A percentile compares a stretch with the other conserved stretches of the same genome.
Evolutionary conservation across 2,113 vertebrate genomes (phyloP).

Genomic region (Rhineura floridana): DNA sequence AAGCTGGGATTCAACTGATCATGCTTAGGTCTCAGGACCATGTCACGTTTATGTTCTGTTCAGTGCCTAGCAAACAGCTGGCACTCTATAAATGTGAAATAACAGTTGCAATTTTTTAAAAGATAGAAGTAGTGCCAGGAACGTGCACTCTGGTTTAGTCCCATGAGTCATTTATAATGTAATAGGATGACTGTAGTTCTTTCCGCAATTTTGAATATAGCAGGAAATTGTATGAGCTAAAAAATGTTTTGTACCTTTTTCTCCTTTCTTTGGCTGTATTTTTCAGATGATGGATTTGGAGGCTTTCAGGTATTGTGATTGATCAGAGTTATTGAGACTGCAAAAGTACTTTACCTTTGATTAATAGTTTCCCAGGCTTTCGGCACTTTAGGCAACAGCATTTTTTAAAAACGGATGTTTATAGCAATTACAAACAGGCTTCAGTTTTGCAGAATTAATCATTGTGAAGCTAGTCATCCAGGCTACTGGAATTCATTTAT

Average conservation of each 20-base stretch:
- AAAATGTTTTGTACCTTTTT: not conserved
- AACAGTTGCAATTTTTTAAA: not conserved
- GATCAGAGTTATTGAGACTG: constrained; percentile 37
- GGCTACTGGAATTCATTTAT: constrained; percentile 57
- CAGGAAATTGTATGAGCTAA: not conserved
- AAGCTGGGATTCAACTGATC: not conserved
- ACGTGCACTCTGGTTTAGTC: not conserved
- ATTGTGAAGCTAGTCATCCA: constrained; percentile 39
- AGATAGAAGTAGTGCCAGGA: not conserved
- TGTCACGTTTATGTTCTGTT: not conserved
- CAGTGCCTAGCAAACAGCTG: not conserved
- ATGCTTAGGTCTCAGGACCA: not conserved
- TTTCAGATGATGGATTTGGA: constrained; percentile 20
- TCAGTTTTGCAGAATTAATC: constrained; percentile 45
- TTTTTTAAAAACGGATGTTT: constrained; percentile 32
- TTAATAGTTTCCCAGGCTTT: constrained; percentile 33
- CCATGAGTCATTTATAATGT: not conserved
- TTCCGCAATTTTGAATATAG: not conserved
- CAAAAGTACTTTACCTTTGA: constrained; percentile 37
- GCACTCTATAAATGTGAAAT: not conserved
- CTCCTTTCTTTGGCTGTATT: not conserved
- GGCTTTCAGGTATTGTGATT: not conserved
- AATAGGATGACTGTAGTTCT: not conserved
- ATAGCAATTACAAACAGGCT: constrained; percentile 37
- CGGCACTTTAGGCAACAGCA: constrained; percentile 17